Evolutionary conservation across 64 coral and sea anemone species (phyloP), one percentile per base, ranked within the genome.

Genomic region (Trachythela sp.): DNA sequence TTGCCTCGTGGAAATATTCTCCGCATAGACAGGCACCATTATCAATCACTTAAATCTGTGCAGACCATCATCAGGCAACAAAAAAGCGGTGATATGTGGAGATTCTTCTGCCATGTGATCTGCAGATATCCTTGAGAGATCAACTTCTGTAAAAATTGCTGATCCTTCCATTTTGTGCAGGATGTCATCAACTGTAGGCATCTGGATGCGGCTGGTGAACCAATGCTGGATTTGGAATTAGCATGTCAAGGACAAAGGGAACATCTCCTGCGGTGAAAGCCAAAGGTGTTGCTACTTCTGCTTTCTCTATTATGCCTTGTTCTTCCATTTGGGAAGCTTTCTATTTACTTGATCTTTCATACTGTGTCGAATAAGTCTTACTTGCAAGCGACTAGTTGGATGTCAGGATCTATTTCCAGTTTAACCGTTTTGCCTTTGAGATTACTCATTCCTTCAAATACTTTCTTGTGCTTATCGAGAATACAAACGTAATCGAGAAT

Each of bases 371-470:
- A 77, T 77, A 13, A 3, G 29, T 77, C 71, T 36, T 22, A 1
- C 36, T 39, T 36, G 71, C 30, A n/a, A 14, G 71, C 71, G 8
- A 77, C 71, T 22, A n/a, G 71, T 77, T 33, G 2, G 30, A 77
- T 35, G 30, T 39, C 7, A 11, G 71, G 71, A 77, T 77, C 71
- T 10, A 36, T 77, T 13, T 32, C 36, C 31, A 77, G 71, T 27
- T 77, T 77, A 8, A 77, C 71, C 30, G 6, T 27, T 77, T 39
- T 33, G 13, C 31, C 71, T 39, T 77, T 77, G 29, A 77, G 29
- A 27, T 77, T 77, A 14, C 71, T n/a, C 29, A 39, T 77, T 77
- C 71, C 71, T 77, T 77, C 36, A n/a, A 77, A 77, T 39, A 77
- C 30, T 77, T 70, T 32, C 18, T 22, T 26, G 30, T 70, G 64